Percentiles rank a stretch among this genome's conserved stretches.
Evolutionary conservation across 2,113 vertebrate species (phyloP).

Genomic region (Alces alces): DNA sequence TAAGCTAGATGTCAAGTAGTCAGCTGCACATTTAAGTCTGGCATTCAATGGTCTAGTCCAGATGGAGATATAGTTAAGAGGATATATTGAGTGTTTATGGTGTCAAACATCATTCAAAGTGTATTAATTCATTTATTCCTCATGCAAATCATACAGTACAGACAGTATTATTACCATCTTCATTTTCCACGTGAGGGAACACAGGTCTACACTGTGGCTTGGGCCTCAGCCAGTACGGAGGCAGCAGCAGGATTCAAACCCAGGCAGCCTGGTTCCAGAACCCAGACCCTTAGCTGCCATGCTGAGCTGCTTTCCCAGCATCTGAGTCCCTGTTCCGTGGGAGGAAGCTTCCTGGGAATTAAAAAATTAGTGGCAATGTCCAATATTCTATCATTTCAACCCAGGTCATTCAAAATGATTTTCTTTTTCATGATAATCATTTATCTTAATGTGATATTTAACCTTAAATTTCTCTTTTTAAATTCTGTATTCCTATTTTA

Average conservation of each 20-base stretch:
- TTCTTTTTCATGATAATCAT: not conserved
- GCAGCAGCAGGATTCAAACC: not conserved
- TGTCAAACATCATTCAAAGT: not conserved
- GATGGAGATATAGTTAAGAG: not conserved
- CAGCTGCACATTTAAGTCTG: not conserved
- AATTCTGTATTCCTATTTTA: not conserved
- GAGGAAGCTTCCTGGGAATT: not conserved
- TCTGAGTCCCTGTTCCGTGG: not conserved
- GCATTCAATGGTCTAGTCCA: not conserved
- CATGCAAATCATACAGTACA: not conserved
- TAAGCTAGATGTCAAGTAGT: not conserved
- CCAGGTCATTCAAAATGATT: not conserved
- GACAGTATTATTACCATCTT: not conserved
- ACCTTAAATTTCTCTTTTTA: not conserved
- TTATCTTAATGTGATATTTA: not conserved
- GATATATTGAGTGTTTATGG: not conserved
- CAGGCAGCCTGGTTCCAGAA: not conserved
- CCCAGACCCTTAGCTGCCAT: not conserved
- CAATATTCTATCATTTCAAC: not conserved
- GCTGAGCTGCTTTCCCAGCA: not conserved
- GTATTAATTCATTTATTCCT: not conserved
- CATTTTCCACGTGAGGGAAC: not conserved
- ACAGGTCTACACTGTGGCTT: not conserved
- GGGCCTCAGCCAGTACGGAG: not conserved
- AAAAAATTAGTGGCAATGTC: not conserved